A percentile compares a stretch with the other conserved stretches of the same genome.
Conservation (phyloP, 2,113 vertebrate genomes). For the Peromyscus polionotus region DNA sequence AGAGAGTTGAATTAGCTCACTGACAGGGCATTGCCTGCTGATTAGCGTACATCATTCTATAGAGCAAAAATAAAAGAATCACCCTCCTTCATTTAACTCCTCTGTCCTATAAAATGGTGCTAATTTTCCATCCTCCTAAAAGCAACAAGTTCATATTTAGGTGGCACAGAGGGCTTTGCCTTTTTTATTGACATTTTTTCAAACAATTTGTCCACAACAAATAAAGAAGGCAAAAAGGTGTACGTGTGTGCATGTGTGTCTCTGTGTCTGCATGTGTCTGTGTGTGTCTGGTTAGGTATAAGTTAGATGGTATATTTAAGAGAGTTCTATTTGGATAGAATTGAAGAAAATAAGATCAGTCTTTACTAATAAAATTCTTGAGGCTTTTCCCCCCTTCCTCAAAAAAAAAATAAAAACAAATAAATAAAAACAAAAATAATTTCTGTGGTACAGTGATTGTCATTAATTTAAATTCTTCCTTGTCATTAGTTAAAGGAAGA, state of each 20-base stretch:
- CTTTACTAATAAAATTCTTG: conserved; percentile 72
- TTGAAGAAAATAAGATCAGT: conserved; percentile 62
- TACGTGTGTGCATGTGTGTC: background rate
- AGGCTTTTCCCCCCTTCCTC: background rate
- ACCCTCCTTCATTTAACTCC: conserved; percentile 90
- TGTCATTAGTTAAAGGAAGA: conserved; percentile 73
- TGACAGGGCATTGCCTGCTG: conserved; percentile 93
- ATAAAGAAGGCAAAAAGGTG: background rate
- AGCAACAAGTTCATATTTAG: conserved; percentile 90
- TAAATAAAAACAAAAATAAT: conserved; percentile 53
- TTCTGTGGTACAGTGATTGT: conserved; percentile 57
- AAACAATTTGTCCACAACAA: conserved; percentile 75
- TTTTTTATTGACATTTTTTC: conserved; percentile 76
- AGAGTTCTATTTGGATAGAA: conserved; percentile 70
- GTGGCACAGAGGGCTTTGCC: conserved; percentile 56
- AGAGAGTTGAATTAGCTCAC: conserved; percentile 96
- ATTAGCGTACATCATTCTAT: conserved; percentile 95
- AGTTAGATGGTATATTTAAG: background rate
- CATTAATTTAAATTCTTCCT: conserved; percentile 77
- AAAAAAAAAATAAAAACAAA: conserved; percentile 55
- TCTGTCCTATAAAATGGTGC: conserved; percentile 90
- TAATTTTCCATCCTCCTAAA: conserved; percentile 87
- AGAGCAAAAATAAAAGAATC: conserved; percentile 90
- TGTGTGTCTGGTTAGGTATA: conserved; percentile 22
- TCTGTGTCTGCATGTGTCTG: background rate